Conservation (phyloP, 2,888 invertebrate genomes). For the Drosophila multiciliata region DNA sequence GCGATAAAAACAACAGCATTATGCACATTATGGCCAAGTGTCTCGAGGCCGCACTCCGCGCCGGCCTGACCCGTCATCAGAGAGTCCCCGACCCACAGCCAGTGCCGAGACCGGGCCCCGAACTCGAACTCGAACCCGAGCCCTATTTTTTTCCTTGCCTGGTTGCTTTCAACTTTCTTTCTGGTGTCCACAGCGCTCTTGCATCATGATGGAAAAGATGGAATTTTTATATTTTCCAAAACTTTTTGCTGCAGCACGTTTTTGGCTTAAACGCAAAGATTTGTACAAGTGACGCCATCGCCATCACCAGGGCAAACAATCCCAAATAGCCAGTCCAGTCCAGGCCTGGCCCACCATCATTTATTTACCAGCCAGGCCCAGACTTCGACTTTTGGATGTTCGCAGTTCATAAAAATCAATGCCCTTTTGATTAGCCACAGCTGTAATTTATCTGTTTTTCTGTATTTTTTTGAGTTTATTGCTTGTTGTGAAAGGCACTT, state of each 20-base stretch:
- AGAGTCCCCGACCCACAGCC: conserved; percentile 4
- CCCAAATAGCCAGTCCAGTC: conserved; percentile 28
- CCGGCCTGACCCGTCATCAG: conserved; percentile 70
- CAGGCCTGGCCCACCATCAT: conserved; percentile 20
- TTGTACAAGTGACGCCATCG: conserved; percentile 72
- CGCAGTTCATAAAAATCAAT: conserved; percentile 78
- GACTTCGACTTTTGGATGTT: conserved; percentile 37
- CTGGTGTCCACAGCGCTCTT: conserved; percentile 45
- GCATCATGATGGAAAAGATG: conserved; percentile 65
- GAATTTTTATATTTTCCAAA: conserved; percentile 5
- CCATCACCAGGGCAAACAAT: conserved; percentile 58
- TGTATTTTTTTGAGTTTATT: neutral
- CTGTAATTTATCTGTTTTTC: conserved; percentile 54
- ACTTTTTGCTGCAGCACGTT: conserved; percentile 63
- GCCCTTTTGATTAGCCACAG: conserved; percentile 79
- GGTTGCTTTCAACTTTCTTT: conserved; percentile 70
- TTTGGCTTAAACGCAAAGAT: conserved; percentile 75
- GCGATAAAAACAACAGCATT: conserved; percentile 67
- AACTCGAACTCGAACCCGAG: conserved; percentile 20
- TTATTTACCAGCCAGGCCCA: conserved; percentile 25
- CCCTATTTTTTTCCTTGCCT: conserved; percentile 35
- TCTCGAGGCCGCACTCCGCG: conserved; percentile 51
- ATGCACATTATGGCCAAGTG: conserved; percentile 73
- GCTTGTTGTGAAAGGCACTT: conserved; percentile 66
- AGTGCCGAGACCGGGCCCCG: conserved; percentile 11